These are phyloP conservation scores for Parochlus steinenii DNA, from an alignment of 2,888 invertebrate species.

Conservation along the genomic window DNA sequence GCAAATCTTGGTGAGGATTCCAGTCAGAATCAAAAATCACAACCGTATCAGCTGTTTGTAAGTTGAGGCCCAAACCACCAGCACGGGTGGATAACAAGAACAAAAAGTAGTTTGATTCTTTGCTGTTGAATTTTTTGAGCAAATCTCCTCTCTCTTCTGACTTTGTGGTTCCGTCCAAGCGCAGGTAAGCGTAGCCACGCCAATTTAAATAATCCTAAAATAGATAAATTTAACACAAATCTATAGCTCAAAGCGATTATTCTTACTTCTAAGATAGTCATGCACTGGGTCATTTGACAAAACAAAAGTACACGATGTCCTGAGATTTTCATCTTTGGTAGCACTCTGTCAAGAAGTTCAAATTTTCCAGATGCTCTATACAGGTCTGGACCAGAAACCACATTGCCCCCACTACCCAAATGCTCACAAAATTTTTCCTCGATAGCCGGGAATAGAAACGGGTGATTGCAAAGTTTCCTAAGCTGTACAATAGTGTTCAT, in stretches of 20 bases:
- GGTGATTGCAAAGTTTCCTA: conserved; percentile 97
- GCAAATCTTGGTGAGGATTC: conserved; percentile 99
- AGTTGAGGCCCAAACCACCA: conserved; percentile 92
- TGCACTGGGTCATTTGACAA: conserved; percentile 99
- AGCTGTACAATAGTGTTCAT: conserved; percentile 99
- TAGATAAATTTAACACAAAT: conserved; percentile 3
- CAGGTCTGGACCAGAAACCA: conserved; percentile 62
- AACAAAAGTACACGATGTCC: conserved; percentile 94
- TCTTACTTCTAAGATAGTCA: conserved; percentile 93
- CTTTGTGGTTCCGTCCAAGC: conserved; percentile 95
- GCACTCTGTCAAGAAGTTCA: conserved; percentile 88
- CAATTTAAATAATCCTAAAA: conserved; percentile 93
- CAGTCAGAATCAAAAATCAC: conserved; percentile 99
- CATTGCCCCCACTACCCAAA: conserved; percentile 63
- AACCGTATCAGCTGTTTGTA: conserved; percentile 98
- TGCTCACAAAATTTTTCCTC: conserved; percentile 95
- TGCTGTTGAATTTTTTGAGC: conserved; percentile 78
- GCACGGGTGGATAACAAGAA: conserved; percentile 94
- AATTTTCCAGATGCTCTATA: conserved; percentile 94
- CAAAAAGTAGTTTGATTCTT: conserved; percentile 80
- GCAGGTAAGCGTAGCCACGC: conserved; percentile 75
- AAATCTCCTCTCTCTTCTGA: conserved; percentile 95
- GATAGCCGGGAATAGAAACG: conserved; percentile 98
- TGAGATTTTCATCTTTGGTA: conserved; percentile 86
- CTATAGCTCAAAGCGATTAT: conserved; percentile 3